phyloP scores from a whole-genome alignment of 2,113 vertebrate genomes.

The Nyctibius bracteatus region DNA sequence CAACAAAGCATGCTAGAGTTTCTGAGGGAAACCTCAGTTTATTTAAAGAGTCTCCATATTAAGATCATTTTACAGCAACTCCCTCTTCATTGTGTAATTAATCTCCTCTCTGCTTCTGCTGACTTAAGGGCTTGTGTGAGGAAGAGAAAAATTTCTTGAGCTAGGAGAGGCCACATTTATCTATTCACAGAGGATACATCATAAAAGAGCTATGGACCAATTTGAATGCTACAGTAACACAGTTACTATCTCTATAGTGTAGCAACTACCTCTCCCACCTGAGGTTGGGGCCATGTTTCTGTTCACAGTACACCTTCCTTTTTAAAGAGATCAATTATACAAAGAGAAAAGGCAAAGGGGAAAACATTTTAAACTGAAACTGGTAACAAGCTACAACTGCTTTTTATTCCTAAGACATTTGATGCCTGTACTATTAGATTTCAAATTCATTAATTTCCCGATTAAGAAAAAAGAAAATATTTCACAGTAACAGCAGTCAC shows the following conservation, averaged over 20 bases:
- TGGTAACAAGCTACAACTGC: neutral
- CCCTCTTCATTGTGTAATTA: neutral
- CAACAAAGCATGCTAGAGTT: neutral
- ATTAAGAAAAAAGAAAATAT: neutral
- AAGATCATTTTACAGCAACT: neutral
- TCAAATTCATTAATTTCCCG: neutral
- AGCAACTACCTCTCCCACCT: neutral
- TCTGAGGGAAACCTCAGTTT: neutral
- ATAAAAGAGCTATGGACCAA: neutral
- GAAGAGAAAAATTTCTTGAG: neutral
- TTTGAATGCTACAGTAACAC: neutral
- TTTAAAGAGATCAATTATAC: neutral
- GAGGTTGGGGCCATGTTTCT: neutral
- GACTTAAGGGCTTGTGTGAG: neutral
- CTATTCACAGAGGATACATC: neutral
- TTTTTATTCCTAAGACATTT: neutral
- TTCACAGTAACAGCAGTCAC: neutral
- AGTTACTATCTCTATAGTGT: neutral
- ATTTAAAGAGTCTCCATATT: neutral
- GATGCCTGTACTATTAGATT: neutral
- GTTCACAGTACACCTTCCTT: fast-evolving
- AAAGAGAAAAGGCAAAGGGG: neutral
- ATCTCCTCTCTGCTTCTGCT: neutral
- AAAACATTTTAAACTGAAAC: neutral
- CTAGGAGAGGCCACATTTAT: neutral